phyloP scores from a whole-genome alignment of 2,797 vertebrate species.

The Allobates femoralis region DNA sequence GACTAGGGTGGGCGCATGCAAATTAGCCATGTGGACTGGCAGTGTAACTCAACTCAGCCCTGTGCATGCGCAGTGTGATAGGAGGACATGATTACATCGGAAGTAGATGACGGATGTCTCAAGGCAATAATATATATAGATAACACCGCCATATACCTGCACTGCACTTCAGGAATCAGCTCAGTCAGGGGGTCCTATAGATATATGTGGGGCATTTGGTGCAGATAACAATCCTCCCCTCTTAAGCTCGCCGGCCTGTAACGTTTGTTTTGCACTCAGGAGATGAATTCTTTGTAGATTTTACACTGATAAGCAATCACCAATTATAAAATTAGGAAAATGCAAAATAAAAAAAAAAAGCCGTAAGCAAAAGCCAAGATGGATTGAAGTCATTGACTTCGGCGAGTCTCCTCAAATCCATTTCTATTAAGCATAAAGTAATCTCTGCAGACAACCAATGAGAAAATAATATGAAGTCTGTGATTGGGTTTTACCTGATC shows the following conservation, averaged over 20 bases:
- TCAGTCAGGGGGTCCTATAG: too few species aligned
- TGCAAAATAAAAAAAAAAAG: constrained; percentile 8
- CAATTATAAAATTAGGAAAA: constrained; percentile 1
- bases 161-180: too few species aligned
- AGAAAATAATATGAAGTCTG: constrained; percentile 47
- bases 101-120: too few species aligned
- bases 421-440: constrained; percentile 55
- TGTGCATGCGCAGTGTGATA: too few species aligned
- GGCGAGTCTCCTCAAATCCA: constrained; percentile 29
- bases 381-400: constrained; percentile 20
- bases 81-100: too few species aligned
- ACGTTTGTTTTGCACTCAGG: neutral
- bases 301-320: neutral
- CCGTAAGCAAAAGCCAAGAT: constrained; percentile 25
- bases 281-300: neutral
- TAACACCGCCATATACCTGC: too few species aligned
- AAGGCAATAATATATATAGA: too few species aligned
- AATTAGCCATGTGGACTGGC: too few species aligned
- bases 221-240: neutral
- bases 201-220: too few species aligned
- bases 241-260: neutral
- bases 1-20: too few species aligned
- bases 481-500: constrained; percentile 43
- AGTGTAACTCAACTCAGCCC: too few species aligned
- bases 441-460: constrained; percentile 34